Evolutionary conservation across 2,797 vertebrate genomes (phyloP), one percentile per base, ranked within the genome.

Genomic region (Eulemur coronatus): DNA sequence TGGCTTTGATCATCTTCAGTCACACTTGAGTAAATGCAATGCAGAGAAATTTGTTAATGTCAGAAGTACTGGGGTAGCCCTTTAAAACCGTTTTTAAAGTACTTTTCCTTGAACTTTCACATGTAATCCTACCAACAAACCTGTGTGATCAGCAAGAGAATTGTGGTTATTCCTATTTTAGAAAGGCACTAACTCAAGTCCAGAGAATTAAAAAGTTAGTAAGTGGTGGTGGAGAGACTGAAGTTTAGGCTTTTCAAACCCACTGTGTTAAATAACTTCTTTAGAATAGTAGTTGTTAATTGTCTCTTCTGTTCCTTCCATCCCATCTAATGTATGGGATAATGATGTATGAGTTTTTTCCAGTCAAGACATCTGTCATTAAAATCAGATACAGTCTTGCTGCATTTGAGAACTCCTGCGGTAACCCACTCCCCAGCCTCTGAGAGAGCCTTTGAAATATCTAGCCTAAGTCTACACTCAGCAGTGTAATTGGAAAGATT

Each of bases 1-100:
- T 96, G 98, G 87, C 84, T 97, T 98, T 98, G 98, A 98, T 98
- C 98, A 97, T 97, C 95, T 95, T 97, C 98, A 96, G 97, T 98
- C 96, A 57, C 87, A 57, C 98, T 98, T 98, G 98, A 98, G 92
- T 98, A 97, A 95, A 93, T n/a, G 50, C 30, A 41, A 9, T 41
- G 90, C 80, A 72, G 96, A 87, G 97, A 97, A 92, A 89, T 94
- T 97, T 93, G 69, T 94, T 97, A 97, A 97, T 96, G 96, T 97
- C 82, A 15, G 65, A 33, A 10, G 3, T 76, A 65, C 35, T 17
- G 24, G 52, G 22, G 10, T 63, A 67, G 65, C 52, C 91, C 85
- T 89, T 91, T 57, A 80, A 91, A 70, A 59, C 28, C 18, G 43
- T 63, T 55, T 94, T 57, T 13, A 61, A 93, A 79, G 65, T 72